Evolutionary conservation across 2,797 vertebrate species (phyloP).

Genomic region (Amazona finschi): DNA sequence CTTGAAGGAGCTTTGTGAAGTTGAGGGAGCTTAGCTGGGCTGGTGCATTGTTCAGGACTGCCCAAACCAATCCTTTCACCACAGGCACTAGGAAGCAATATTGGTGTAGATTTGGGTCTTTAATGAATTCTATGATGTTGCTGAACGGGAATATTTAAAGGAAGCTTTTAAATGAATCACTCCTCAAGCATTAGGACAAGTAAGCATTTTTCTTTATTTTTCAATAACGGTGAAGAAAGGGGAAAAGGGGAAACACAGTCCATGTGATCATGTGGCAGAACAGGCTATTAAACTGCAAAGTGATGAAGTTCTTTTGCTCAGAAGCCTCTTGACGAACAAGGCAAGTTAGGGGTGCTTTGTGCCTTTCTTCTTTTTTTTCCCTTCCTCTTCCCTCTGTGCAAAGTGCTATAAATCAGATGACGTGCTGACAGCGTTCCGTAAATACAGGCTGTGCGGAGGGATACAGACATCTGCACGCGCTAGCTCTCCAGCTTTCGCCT

Average conservation of each 20-base stretch:
- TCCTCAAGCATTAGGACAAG: neutral
- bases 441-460: neutral
- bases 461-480: neutral
- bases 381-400: neutral
- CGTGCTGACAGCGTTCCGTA: neutral
- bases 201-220: neutral
- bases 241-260: neutral
- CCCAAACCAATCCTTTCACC: neutral
- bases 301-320: neutral
- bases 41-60: neutral
- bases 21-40: neutral
- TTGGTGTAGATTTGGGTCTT: neutral
- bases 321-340: neutral
- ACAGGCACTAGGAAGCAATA: neutral
- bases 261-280: fast-evolving
- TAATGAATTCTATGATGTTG: neutral
- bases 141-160: neutral
- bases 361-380: neutral
- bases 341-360: neutral
- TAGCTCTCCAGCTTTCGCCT: neutral
- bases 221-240: neutral
- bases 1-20: neutral
- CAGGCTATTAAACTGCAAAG: neutral
- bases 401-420: neutral
- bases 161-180: neutral